These are phyloP conservation scores for Bujurquina vittata DNA, from an alignment of 2,113 vertebrate species.

Conservation along the genomic window DNA sequence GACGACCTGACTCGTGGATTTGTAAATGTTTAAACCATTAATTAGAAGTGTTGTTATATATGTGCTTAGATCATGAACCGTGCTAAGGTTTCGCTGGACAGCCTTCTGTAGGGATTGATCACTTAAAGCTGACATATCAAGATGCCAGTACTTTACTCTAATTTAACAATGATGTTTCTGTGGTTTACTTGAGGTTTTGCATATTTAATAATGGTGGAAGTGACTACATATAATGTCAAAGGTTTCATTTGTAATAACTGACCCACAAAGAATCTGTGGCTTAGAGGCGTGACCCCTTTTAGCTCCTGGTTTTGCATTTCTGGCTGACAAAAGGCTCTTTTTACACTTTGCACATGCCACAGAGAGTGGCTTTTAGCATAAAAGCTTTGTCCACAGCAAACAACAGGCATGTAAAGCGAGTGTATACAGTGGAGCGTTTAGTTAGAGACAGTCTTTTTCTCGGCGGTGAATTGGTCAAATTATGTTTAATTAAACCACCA, in stretches of 20 bases:
- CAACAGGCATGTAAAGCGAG: neutral
- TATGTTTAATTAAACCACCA: neutral
- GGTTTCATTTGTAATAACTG: neutral
- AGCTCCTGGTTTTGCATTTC: neutral
- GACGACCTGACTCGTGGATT: neutral
- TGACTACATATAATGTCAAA: neutral
- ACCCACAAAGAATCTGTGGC: neutral
- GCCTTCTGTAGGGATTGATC: neutral
- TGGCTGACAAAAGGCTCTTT: neutral
- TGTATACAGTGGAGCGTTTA: neutral
- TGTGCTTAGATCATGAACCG: neutral
- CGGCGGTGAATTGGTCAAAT: neutral
- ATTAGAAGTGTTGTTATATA: neutral
- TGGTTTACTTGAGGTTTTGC: neutral
- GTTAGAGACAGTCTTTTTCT: neutral
- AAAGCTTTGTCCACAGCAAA: neutral
- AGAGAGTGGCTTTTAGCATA: neutral
- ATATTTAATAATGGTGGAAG: neutral
- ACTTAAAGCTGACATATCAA: no score
- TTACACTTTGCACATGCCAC: neutral
- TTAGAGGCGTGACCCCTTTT: neutral
- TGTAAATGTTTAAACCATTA: neutral
- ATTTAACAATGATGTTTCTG: neutral
- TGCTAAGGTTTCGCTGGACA: neutral
- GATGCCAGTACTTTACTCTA: neutral